Base-by-base conservation (phyloP, 2,113 vertebrate genomes). In the Todiramphus chloris region DNA sequence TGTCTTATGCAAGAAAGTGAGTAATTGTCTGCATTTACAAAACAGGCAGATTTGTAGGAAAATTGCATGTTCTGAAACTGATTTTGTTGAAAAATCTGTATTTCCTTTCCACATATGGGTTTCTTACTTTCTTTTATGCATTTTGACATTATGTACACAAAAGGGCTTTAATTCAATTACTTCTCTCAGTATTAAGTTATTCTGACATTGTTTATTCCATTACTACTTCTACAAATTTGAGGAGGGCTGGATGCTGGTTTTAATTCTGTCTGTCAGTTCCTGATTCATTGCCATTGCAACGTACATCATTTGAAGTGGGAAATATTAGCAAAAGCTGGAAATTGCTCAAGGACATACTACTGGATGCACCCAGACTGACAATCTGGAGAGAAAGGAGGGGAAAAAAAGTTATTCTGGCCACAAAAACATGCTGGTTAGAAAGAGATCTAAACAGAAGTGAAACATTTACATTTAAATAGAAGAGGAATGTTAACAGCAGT, bases 201-300 rank as follows among this genome's bases (percentile, higher is more conserved):
- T 97, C 93, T 95, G 96, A 97, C 96, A 97, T 97, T 97, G 92
- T 96, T 97, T 97, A 96, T 97, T 97, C 96, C 95, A 97, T 97
- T 97, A 95, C 94, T 95, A 2, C 90, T 96, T 60, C 74, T 93
- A 96, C 91, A 93, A 85, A 95, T 96, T 92, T 97, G 89, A 95
- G 96, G 87, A 93, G 84, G 96, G 60, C 59, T 91, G 94, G 96
- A 94, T 60, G 60, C 92, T 97, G 94, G 70, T 97, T 96, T 97
- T 96, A 96, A 97, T 97, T 96, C 90, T 92, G 59, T 83, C 95
- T 97, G 96, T 96, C 96, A 96, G 94, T 90, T 96, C 68, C 79
- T 94, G 92, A 96, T 94, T 96, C 91, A 95, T 69, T 94, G 94
- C 93, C 96, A 86, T 78, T 94, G 93, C 85, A 90, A 74, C 56